Evolutionary conservation across 1,140 invertebrate species (phyloP).

Genomic region (Tribolium castaneum): DNA sequence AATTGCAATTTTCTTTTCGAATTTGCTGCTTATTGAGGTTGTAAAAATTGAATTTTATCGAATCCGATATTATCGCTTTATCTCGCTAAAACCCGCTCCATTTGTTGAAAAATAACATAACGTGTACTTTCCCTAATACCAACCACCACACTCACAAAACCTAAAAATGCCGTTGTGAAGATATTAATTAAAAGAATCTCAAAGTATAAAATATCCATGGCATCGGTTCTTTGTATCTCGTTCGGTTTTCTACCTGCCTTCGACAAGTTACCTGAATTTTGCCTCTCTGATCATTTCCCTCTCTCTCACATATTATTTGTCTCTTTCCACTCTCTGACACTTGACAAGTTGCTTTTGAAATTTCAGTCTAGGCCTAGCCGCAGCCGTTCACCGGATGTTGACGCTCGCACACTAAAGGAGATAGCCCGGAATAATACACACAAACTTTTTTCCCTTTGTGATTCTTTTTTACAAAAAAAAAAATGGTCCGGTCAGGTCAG

Average conservation of each 20-base stretch:
- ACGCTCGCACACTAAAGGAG: slow-evolving; percentile 41
- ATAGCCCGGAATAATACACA: slow-evolving; percentile 3
- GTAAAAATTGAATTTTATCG: slow-evolving; percentile 10
- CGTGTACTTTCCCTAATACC: not conserved
- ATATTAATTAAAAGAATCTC: slow-evolving; percentile 28
- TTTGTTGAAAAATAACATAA: not conserved
- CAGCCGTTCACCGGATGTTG: slow-evolving; percentile 49
- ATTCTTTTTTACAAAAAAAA: no score
- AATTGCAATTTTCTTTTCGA: not conserved
- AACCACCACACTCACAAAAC: not conserved
- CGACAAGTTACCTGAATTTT: slow-evolving; percentile 56
- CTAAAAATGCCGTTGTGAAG: not conserved
- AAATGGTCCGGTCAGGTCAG: no score
- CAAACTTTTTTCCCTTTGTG: no score
- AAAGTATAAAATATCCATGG: slow-evolving; percentile 29
- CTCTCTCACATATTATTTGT: slow-evolving; percentile 45
- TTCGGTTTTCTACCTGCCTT: slow-evolving; percentile 47
- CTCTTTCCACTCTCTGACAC: slow-evolving; percentile 57
- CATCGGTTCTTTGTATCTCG: slow-evolving; percentile 35
- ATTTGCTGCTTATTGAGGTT: not conserved
- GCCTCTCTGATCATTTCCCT: slow-evolving; percentile 48
- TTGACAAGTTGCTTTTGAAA: slow-evolving; percentile 63
- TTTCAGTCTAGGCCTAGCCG: slow-evolving; percentile 58
- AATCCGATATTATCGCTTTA: slow-evolving; percentile 3
- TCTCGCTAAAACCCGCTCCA: not conserved